Conservation (phyloP, 2,888 invertebrate genomes). For the Apocheima hispidaria region DNA sequence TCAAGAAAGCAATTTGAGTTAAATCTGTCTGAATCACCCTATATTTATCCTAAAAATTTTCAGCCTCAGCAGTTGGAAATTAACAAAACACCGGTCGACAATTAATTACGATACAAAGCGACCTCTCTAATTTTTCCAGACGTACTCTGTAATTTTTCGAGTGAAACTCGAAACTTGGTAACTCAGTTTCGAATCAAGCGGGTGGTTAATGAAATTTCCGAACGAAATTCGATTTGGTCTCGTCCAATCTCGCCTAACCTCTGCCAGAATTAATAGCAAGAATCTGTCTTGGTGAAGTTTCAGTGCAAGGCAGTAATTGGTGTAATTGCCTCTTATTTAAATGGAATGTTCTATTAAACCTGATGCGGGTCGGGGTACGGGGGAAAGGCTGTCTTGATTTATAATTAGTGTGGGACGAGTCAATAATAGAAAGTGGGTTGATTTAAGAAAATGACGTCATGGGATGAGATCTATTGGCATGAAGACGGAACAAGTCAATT, state of each 20-base stretch:
- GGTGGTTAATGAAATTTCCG: constrained; percentile 45
- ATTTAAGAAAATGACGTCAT: too few species aligned
- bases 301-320: constrained; percentile 28
- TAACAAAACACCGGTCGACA: constrained; percentile 25
- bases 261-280: constrained; percentile 40
- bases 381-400: not conserved
- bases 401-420: not conserved
- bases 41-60: constrained; percentile 2
- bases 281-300: constrained; percentile 41
- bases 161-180: constrained; percentile 36
- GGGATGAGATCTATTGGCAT: too few species aligned
- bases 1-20: too few species aligned
- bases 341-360: constrained; percentile 15
- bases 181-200: constrained; percentile 45
- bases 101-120: constrained; percentile 24
- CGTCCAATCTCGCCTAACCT: constrained; percentile 41
- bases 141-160: constrained; percentile 36
- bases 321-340: constrained; percentile 28
- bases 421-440: not conserved
- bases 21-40: not conserved
- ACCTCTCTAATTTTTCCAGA: constrained; percentile 25
- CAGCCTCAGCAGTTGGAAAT: constrained; percentile 14
- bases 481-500: too few species aligned
- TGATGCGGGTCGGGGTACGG: constrained; percentile 2
- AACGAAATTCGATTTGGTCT: constrained; percentile 45